Percentiles rank a stretch among this genome's conserved stretches.
Evolutionary conservation across 2,888 invertebrate genomes (phyloP).

Genomic region (Drosophila fulvimacula): DNA sequence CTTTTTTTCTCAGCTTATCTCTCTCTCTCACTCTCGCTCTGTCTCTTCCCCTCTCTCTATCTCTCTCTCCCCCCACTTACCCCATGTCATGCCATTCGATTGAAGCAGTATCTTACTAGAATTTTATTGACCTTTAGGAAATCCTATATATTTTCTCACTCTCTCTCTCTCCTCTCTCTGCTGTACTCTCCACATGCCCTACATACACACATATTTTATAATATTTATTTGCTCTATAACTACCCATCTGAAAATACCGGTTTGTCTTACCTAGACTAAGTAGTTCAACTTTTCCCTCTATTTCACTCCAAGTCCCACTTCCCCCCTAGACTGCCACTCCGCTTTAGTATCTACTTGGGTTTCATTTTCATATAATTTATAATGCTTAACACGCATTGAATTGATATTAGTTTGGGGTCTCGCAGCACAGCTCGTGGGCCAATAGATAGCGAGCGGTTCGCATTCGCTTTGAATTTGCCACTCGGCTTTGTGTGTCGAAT

Average conservation of each 20-base stretch:
- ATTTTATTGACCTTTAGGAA: no score
- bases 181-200: neutral
- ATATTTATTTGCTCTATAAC: neutral
- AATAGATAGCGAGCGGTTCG: constrained; percentile 25
- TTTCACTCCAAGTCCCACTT: no score
- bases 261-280: neutral
- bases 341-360: neutral
- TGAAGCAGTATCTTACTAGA: no score
- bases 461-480: constrained; percentile 24
- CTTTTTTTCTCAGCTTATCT: no score
- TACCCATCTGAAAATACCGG: neutral
- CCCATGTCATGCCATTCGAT: no score
- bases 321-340: no score
- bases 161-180: no score
- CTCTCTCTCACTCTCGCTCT: no score
- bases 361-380: constrained; percentile 55
- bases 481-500: constrained; percentile 20
- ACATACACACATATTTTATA: neutral
- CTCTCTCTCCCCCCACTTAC: no score
- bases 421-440: constrained; percentile 25
- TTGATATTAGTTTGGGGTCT: constrained; percentile 38
- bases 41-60: no score
- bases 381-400: constrained; percentile 57
- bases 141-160: no score
- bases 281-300: neutral